A percentile compares a stretch with the other conserved stretches of the same genome.
Evolutionary conservation across 1,140 invertebrate species (phyloP).

Genomic region (Ctenoplectra terminalis): DNA sequence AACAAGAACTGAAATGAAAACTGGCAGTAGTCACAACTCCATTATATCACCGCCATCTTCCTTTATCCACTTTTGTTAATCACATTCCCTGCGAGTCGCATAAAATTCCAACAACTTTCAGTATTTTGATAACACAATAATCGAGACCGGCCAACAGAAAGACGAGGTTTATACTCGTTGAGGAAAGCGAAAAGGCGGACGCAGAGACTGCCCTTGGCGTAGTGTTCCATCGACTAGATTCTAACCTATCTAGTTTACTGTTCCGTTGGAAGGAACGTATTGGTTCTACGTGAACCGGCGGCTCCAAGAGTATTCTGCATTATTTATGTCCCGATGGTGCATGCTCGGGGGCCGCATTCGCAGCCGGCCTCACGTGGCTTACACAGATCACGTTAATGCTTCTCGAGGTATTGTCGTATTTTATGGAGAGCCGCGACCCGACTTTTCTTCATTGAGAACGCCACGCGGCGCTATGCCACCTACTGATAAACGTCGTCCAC

Average conservation of each 20-base stretch:
- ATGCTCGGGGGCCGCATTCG: conserved; percentile 37
- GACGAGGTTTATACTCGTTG: conserved; percentile 22
- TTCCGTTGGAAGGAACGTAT: conserved; percentile 64
- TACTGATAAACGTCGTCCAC: neutral
- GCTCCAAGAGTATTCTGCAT: conserved; percentile 70
- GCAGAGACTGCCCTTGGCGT: neutral
- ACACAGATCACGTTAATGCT: conserved; percentile 71
- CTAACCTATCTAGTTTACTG: conserved; percentile 59
- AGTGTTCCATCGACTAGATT: conserved; percentile 49
- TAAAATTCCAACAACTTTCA: neutral
- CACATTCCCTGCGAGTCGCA: neutral
- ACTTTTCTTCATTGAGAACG: conserved; percentile 59
- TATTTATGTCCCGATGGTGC: conserved; percentile 68
- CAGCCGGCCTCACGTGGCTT: conserved; percentile 63
- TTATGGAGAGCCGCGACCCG: conserved; percentile 52
- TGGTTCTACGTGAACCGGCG: conserved; percentile 71
- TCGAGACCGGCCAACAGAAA: neutral
- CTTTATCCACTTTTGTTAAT: neutral
- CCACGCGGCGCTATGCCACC: neutral
- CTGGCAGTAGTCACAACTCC: too few relatives aligned
- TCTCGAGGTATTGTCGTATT: conserved; percentile 65
- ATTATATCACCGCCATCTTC: too few relatives aligned
- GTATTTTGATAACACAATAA: conserved; percentile 6
- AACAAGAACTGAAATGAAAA: too few relatives aligned
- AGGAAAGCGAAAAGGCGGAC: neutral